Conservation (phyloP, 2,888 invertebrate genomes). For the Yponomeuta sedellus region DNA sequence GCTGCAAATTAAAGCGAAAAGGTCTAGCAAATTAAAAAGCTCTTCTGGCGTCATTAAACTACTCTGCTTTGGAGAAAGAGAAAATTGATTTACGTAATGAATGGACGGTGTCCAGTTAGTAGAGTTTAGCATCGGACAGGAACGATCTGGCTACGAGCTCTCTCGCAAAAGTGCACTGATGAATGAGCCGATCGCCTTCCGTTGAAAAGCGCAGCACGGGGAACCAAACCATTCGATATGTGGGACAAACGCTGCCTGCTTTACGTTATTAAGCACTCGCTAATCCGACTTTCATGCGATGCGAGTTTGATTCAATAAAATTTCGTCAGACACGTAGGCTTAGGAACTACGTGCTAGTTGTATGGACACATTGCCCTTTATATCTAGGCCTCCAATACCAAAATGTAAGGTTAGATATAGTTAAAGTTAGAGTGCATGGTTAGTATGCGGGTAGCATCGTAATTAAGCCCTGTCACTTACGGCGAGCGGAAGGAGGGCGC, state of each 20-base stretch:
- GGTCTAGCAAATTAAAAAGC: no score
- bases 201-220: constrained; percentile 48
- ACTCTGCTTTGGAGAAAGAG: no score
- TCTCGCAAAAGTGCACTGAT: constrained; percentile 37
- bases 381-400: no score
- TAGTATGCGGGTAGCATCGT: background rate
- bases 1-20: no score
- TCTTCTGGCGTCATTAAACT: no score
- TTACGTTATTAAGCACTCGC: background rate
- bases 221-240: constrained; percentile 43
- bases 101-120: no score
- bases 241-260: constrained; percentile 34
- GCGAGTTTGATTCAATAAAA: background rate
- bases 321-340: background rate
- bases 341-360: background rate
- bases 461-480: background rate
- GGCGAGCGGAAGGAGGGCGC: constrained; percentile 55
- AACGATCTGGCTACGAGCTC: constrained; percentile 20
- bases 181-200: constrained; percentile 40
- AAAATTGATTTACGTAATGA: no score
- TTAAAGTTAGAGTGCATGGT: background rate
- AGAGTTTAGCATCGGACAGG: background rate
- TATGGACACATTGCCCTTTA: no score
- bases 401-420: no score
- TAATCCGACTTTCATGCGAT: background rate